Evolutionary conservation across 30 jellyfish, hydroid and myxozoan genomes (phyloP).

Genomic region (Aurelia coerulea): DNA sequence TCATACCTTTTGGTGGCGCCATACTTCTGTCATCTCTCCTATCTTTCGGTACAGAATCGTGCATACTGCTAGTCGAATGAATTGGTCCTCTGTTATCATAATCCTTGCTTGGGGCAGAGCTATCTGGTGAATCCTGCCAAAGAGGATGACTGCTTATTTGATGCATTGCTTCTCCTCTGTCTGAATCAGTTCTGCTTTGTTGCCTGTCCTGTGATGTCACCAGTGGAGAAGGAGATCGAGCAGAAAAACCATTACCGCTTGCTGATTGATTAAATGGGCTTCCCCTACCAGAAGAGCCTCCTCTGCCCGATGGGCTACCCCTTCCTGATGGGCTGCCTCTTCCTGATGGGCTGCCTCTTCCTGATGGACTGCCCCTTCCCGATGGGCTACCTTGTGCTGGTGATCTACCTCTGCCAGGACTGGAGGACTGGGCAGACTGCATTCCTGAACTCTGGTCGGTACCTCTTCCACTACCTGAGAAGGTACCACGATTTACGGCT

Average conservation of each 20-base stretch:
- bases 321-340: neutral
- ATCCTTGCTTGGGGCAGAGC: no score
- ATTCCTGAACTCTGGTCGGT: neutral
- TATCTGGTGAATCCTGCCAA: neutral
- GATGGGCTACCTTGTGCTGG: constrained; percentile 13
- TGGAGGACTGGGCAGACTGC: neutral
- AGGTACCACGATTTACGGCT: neutral
- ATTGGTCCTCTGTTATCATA: no score
- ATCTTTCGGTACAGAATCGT: neutral
- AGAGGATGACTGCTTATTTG: no score
- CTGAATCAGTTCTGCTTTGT: neutral
- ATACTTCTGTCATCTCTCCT: constrained; percentile 8
- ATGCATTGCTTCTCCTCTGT: neutral
- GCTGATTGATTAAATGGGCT: neutral
- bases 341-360: constrained; percentile 17
- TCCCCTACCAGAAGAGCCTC: constrained; percentile 40
- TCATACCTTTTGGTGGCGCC: constrained; percentile 51
- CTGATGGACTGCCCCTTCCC: neutral
- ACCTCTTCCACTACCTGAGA: neutral
- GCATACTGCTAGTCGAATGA: no score
- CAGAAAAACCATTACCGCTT: no score
- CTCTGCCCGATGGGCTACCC: constrained; percentile 48
- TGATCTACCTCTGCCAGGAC: constrained; percentile 28
- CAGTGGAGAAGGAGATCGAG: neutral
- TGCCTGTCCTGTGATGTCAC: neutral